Conservation (phyloP, 2,797 vertebrate species). For the Fratercula arctica region DNA sequence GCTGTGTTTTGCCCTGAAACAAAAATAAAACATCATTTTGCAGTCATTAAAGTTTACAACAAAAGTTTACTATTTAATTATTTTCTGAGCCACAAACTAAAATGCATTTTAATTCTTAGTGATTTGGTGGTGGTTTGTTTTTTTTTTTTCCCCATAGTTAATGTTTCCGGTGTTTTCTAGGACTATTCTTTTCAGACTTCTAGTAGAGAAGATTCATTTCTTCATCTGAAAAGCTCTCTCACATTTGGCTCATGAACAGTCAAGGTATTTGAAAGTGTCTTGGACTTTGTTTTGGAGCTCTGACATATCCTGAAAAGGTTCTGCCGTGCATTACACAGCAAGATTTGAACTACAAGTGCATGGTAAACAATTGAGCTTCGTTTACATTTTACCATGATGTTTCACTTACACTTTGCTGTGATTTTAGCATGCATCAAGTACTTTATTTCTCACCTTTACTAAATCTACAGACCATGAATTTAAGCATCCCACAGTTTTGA, state of each 20-base stretch:
- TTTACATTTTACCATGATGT: slow-evolving; percentile 67
- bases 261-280: not conserved
- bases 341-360: slow-evolving; percentile 26
- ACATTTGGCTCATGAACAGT: not conserved
- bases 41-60: not conserved
- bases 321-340: slow-evolving; percentile 1
- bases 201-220: not conserved
- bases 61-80: not conserved
- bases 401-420: slow-evolving; percentile 55
- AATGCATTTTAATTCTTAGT: not conserved
- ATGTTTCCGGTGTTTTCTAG: not conserved
- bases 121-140: not conserved
- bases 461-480: slow-evolving; percentile 57
- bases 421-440: slow-evolving; percentile 50
- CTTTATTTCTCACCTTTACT: slow-evolving; percentile 59
- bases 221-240: not conserved
- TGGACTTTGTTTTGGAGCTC: not conserved
- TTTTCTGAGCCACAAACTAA: not conserved
- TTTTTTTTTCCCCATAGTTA: not conserved
- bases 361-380: slow-evolving; percentile 58
- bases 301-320: not conserved
- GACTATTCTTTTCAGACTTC: not conserved
- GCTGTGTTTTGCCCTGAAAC: not conserved
- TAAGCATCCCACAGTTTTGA: slow-evolving; percentile 59
- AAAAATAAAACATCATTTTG: slow-evolving; percentile 2